These are phyloP conservation scores for Eumeta japonica DNA, from an alignment of 1,140 invertebrate species.

Conservation along the genomic window DNA sequence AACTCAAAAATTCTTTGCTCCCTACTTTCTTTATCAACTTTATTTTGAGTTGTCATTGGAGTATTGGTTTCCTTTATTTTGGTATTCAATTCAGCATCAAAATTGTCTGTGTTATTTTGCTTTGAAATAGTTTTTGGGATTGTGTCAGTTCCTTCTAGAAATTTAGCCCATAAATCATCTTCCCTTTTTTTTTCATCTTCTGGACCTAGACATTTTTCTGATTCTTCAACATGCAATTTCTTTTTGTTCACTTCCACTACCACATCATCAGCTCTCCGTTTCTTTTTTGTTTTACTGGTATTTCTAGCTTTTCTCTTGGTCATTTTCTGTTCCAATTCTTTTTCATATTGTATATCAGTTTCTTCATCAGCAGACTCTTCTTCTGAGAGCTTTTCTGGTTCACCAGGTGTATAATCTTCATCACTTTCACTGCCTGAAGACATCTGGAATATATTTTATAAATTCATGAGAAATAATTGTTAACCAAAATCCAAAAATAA, in stretches of 20 bases:
- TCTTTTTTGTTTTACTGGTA: conserved; percentile 28
- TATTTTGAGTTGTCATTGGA: conserved; percentile 8
- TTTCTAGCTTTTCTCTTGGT: conserved; percentile 31
- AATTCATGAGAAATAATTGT: background rate
- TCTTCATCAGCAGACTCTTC: conserved; percentile 51
- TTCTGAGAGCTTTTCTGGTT: conserved; percentile 43
- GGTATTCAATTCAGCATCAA: conserved; percentile 13
- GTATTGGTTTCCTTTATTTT: conserved; percentile 3
- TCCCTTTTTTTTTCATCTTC: conserved; percentile 68
- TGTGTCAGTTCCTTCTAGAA: conserved; percentile 68
- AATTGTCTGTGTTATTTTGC: conserved; percentile 7
- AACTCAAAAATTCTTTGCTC: conserved; percentile 48
- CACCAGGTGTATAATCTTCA: conserved; percentile 51
- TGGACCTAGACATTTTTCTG: conserved; percentile 38
- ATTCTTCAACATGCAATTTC: conserved; percentile 17
- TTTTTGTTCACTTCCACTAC: conserved; percentile 20
- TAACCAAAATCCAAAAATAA: no score
- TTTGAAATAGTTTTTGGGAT: conserved; percentile 35
- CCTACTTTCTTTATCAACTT: conserved; percentile 26
- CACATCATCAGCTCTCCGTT: conserved; percentile 35
- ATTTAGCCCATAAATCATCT: conserved; percentile 73
- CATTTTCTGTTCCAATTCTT: conserved; percentile 32
- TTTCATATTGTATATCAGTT: conserved; percentile 44
- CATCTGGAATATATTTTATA: conserved; percentile 31
- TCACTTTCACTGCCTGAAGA: conserved; percentile 55